Percentiles rank a stretch among this genome's conserved stretches.
Conservation (phyloP, 2,797 vertebrate genomes). For the Sebastes steindachneri region DNA sequence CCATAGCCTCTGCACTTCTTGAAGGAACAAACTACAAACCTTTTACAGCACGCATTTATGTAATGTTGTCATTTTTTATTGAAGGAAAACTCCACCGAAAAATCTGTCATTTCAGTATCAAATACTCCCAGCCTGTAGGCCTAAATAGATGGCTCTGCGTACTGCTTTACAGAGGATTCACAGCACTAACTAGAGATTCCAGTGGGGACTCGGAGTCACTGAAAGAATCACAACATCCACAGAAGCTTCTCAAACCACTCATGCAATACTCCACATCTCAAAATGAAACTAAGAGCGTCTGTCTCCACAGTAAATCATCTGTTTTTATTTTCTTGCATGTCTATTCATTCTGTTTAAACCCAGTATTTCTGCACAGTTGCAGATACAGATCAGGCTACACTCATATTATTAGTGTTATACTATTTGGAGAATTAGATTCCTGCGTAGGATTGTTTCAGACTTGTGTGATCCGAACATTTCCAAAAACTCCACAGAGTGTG, state of each 20-base stretch:
- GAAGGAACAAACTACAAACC: neutral
- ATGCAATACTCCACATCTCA: neutral
- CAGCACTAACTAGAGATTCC: neutral
- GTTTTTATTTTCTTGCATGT: neutral
- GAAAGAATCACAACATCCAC: neutral
- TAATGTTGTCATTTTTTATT: neutral
- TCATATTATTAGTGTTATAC: neutral
- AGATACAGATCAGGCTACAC: neutral
- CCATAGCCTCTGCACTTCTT: neutral
- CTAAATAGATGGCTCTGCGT: neutral
- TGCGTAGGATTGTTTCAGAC: neutral
- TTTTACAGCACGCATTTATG: neutral
- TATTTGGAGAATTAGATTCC: neutral
- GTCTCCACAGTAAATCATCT: no score
- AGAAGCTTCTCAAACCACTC: neutral
- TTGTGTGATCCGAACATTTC: neutral
- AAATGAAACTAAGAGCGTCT: no score
- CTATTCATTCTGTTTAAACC: neutral
- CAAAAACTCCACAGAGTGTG: neutral
- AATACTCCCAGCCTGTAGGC: neutral
- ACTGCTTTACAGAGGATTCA: neutral
- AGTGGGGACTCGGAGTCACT: neutral
- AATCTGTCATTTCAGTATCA: neutral
- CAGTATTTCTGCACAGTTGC: no score
- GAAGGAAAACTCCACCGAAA: neutral